Percentiles rank a stretch among this genome's conserved stretches.
These are phyloP conservation scores for Rhinolophus ferrumequinum DNA, from an alignment of 2,113 vertebrate genomes.

Conservation along the genomic window DNA sequence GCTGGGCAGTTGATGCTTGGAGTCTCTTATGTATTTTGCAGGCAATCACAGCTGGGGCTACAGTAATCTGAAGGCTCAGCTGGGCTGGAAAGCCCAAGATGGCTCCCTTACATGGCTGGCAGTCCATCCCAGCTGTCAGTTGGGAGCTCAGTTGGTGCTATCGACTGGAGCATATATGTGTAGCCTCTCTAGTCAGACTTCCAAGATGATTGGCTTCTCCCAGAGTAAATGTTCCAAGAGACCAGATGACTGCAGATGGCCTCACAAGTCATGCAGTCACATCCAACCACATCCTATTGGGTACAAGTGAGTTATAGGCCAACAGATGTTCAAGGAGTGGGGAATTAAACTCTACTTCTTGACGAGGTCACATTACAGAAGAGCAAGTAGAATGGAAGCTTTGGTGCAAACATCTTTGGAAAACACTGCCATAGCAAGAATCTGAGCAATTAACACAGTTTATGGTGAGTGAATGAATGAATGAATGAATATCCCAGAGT, in stretches of 20 bases:
- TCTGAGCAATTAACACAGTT: background rate
- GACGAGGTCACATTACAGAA: background rate
- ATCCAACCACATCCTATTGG: background rate
- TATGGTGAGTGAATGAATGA: background rate
- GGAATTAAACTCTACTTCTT: background rate
- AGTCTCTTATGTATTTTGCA: background rate
- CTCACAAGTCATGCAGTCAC: background rate
- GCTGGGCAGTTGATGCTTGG: too few relatives aligned
- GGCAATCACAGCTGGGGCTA: background rate
- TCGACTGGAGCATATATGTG: background rate
- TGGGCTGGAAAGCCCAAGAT: background rate
- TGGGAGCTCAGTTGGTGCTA: background rate
- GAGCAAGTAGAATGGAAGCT: background rate
- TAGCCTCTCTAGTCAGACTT: background rate
- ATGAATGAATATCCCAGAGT: background rate
- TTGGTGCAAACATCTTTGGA: background rate
- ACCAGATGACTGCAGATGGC: background rate
- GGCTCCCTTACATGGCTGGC: background rate
- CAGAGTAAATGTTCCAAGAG: background rate
- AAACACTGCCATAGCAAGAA: background rate
- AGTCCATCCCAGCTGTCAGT: background rate
- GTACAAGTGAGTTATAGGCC: background rate
- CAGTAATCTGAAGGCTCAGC: background rate
- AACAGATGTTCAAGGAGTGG: background rate
- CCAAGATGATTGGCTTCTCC: background rate